A percentile compares a stretch with the other conserved stretches of the same genome.
Evolutionary conservation across 1,140 invertebrate species (phyloP).

Genomic region (Myzus persicae): DNA sequence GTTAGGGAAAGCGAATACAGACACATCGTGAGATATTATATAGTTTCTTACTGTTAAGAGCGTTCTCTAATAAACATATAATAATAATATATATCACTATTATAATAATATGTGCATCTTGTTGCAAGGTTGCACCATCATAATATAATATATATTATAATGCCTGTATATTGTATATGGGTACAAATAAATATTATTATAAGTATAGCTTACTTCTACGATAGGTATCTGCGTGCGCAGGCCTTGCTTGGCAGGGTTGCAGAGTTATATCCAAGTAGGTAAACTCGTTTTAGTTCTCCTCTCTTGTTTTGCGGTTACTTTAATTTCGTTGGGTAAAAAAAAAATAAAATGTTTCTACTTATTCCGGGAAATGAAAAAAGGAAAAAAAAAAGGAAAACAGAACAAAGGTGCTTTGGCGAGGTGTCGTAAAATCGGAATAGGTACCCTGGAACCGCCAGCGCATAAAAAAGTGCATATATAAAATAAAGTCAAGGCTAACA

Average conservation of each 20-base stretch:
- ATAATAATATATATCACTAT: no score
- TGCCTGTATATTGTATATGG: no score
- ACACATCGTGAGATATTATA: background rate
- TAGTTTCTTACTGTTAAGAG: background rate
- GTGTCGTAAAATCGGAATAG: background rate
- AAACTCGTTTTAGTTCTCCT: background rate
- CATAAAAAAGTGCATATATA: background rate
- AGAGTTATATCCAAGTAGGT: background rate
- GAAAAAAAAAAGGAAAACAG: background rate
- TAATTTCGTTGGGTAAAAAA: background rate
- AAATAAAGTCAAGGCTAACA: background rate
- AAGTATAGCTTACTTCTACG: no score
- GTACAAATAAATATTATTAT: background rate
- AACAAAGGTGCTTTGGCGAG: background rate
- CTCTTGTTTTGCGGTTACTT: background rate
- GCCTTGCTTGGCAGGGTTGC: background rate
- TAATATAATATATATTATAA: background rate
- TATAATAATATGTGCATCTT: no score
- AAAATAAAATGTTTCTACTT: slow-evolving; percentile 6
- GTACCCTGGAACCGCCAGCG: background rate
- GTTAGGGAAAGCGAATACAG: background rate
- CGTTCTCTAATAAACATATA: background rate
- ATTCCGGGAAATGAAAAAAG: background rate
- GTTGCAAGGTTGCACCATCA: background rate
- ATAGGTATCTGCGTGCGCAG: background rate